Conservation (phyloP, 2,888 invertebrate genomes). For the Eupithecia dodoneata region DNA sequence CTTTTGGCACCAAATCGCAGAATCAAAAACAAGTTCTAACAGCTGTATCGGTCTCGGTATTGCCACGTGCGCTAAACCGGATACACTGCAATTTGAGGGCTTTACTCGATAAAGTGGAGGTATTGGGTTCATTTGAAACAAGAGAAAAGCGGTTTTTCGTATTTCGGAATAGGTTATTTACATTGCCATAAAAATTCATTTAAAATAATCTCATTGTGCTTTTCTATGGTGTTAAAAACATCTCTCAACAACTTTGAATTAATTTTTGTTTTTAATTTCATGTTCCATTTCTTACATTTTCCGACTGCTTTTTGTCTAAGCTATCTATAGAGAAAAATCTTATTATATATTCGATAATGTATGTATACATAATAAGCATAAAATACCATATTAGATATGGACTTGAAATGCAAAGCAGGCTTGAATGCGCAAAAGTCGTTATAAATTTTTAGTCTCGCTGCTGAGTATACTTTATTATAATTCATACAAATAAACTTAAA, state of each 20-base stretch:
- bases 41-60: not conserved
- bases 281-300: no score
- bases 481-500: not conserved
- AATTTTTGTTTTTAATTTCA: no score
- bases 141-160: not conserved
- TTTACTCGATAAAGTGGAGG: not conserved
- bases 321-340: no score
- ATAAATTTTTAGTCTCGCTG: not conserved
- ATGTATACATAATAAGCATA: no score
- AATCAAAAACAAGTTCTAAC: conserved; percentile 7
- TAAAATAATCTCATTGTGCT: no score
- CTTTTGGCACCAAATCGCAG: not conserved
- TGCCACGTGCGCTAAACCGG: not conserved
- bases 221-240: no score
- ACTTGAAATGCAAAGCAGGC: not conserved
- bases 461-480: not conserved
- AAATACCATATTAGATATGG: not conserved
- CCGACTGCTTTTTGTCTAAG: no score
- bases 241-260: no score
- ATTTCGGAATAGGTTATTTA: not conserved
- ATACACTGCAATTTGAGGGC: not conserved
- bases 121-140: conserved; percentile 1
- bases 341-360: no score
- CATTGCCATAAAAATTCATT: no score
- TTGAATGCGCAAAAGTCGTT: not conserved